Conservation (phyloP, 2,113 vertebrate species). For the Terrapene triunguis region DNA sequence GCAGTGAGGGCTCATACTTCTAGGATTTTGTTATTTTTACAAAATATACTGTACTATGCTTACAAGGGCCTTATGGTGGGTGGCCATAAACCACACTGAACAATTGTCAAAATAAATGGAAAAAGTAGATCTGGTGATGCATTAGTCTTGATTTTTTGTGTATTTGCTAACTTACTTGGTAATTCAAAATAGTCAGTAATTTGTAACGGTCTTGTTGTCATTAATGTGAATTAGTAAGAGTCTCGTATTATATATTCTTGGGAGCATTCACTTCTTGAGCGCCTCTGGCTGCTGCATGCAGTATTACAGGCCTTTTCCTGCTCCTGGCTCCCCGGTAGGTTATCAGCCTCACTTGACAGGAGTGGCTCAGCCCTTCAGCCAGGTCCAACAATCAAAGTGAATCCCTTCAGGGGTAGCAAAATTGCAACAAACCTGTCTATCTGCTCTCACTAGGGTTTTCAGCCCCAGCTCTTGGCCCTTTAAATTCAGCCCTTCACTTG, state of each 20-base stretch:
- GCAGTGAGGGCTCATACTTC: neutral
- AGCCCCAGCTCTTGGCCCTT: neutral
- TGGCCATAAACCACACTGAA: neutral
- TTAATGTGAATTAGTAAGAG: neutral
- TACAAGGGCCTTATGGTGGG: neutral
- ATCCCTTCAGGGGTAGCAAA: neutral
- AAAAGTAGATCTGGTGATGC: neutral
- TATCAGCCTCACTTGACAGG: neutral
- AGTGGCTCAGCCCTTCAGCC: no score
- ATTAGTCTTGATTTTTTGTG: neutral
- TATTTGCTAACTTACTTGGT: neutral
- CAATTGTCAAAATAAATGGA: neutral
- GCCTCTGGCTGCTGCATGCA: neutral
- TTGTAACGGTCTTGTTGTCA: neutral
- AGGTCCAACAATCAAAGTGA: neutral
- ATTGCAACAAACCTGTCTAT: neutral
- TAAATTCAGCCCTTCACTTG: neutral
- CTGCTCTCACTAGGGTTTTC: neutral
- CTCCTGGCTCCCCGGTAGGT: no score
- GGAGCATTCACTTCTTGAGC: neutral
- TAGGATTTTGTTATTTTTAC: neutral
- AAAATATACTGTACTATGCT: neutral
- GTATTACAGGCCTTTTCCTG: neutral
- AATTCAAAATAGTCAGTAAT: neutral
- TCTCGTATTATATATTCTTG: neutral